Evolutionary conservation across 2,797 vertebrate species (phyloP).

Genomic region (Sebastolobus altivelis): DNA sequence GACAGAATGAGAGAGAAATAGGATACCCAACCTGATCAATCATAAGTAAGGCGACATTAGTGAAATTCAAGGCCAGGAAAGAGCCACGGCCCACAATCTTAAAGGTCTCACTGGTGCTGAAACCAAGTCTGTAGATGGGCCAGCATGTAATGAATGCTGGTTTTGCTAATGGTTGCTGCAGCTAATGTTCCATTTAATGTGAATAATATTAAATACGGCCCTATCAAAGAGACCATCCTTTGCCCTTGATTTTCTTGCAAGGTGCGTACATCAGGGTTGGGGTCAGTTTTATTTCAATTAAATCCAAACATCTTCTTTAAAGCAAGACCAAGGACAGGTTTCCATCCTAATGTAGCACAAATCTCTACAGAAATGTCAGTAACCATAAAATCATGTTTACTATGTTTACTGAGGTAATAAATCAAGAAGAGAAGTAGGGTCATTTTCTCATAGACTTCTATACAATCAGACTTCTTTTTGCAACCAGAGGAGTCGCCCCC

Average conservation of each 20-base stretch:
- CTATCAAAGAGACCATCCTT: neutral
- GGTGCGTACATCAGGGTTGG: neutral
- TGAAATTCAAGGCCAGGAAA: neutral
- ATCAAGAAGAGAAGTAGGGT: too few species aligned
- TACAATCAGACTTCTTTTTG: too few species aligned
- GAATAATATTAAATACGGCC: conserved; percentile 6
- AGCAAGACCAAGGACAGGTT: neutral
- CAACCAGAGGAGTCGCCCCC: too few species aligned
- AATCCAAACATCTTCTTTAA: neutral
- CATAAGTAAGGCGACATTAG: neutral
- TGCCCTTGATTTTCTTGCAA: neutral
- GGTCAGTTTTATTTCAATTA: neutral
- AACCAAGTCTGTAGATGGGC: conserved; percentile 18
- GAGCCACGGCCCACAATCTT: neutral
- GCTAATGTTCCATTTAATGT: conserved; percentile 28
- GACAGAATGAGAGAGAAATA: conserved; percentile 15
- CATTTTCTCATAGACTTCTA: too few species aligned
- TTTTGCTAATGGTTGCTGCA: conserved; percentile 28
- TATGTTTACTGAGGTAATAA: too few species aligned
- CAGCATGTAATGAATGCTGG: conserved; percentile 20
- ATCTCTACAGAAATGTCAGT: neutral
- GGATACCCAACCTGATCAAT: conserved; percentile 19
- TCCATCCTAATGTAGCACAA: neutral
- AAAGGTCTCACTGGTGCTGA: conserved; percentile 14
- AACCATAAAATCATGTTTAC: too few species aligned